phyloP scores from a whole-genome alignment of 2,888 invertebrate species.

The Drosophila paracracens region DNA sequence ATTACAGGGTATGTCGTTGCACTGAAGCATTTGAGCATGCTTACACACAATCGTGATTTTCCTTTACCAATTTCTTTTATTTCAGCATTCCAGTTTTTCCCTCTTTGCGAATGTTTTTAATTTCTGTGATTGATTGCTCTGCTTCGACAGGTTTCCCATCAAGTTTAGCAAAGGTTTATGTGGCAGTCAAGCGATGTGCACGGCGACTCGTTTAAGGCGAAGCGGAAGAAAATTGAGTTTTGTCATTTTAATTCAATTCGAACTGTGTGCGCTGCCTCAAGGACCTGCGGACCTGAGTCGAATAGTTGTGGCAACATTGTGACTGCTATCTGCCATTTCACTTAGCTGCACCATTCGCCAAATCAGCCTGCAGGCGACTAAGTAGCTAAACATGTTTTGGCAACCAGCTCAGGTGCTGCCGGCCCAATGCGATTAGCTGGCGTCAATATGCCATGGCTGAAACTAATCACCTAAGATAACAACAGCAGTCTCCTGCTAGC shows the following conservation, averaged over 20 bases:
- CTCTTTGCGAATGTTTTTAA: conserved; percentile 50
- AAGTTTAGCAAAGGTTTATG: not conserved
- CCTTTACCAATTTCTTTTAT: conserved; percentile 15
- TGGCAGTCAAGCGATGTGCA: conserved; percentile 22
- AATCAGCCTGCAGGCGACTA: conserved; percentile 42
- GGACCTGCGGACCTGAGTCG: conserved; percentile 11
- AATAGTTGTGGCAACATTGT: conserved; percentile 48
- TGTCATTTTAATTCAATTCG: conserved; percentile 53
- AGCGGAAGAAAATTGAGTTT: conserved; percentile 17
- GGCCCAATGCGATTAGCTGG: conserved; percentile 47
- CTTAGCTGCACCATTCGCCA: conserved; percentile 30
- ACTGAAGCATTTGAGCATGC: not conserved
- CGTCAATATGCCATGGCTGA: conserved; percentile 41
- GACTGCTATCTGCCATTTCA: conserved; percentile 37
- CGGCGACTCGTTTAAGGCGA: conserved; percentile 1
- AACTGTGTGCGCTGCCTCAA: conserved; percentile 6
- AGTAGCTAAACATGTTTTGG: conserved; percentile 53
- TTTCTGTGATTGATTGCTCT: conserved; percentile 61
- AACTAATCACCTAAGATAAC: conserved; percentile 42
- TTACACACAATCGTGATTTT: not conserved
- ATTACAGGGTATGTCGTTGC: conserved; percentile 10
- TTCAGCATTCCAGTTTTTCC: conserved; percentile 17
- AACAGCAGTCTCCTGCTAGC: not conserved
- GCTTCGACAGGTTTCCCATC: conserved; percentile 3
- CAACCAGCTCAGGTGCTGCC: conserved; percentile 19